These are phyloP conservation scores for Passerculus sandwichensis DNA, from an alignment of 2,797 vertebrate genomes.

Conservation along the genomic window DNA sequence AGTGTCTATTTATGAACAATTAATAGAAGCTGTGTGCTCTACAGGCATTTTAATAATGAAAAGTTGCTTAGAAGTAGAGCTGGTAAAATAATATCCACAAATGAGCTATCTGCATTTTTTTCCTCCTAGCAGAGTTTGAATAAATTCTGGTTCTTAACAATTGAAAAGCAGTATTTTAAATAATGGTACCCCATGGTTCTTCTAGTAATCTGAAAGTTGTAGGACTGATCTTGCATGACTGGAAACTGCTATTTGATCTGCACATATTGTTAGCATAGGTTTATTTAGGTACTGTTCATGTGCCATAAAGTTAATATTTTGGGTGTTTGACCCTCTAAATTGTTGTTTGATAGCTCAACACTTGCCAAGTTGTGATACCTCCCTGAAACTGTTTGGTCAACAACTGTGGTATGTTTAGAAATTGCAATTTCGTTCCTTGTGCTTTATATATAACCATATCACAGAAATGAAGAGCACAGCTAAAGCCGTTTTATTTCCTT, in stretches of 20 bases:
- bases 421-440: background rate
- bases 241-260: background rate
- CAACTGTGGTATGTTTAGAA: background rate
- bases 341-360: background rate
- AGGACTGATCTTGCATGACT: background rate
- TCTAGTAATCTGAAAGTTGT: background rate
- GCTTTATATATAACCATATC: background rate
- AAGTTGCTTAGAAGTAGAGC: background rate
- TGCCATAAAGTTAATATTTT: background rate
- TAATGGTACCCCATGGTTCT: background rate
- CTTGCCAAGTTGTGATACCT: background rate
- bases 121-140: background rate
- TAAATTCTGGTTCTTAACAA: background rate
- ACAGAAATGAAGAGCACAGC: background rate
- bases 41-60: background rate
- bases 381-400: background rate
- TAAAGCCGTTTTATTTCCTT: background rate
- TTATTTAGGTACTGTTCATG: background rate
- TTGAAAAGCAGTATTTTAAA: background rate
- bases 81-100: background rate
- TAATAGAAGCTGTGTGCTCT: background rate
- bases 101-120: background rate
- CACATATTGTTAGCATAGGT: background rate
- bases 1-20: background rate
- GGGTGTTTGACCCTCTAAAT: background rate